These are phyloP conservation scores for Myotis yumanensis DNA, from an alignment of 2,113 vertebrate genomes.

Conservation along the genomic window DNA sequence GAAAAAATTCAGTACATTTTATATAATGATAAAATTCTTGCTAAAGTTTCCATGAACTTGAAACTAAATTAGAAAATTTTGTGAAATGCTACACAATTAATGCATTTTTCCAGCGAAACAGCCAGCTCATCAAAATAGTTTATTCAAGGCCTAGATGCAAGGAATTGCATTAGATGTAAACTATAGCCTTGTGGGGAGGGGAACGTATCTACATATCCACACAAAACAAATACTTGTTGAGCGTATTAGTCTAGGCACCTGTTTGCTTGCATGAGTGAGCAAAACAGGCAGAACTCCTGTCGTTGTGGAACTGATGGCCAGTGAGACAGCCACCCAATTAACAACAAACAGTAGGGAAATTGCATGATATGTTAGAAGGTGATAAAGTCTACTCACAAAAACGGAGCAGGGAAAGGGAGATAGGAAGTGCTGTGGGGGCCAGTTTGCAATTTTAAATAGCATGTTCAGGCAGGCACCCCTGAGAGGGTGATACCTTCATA, in stretches of 20 bases:
- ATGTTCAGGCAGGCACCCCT: background rate
- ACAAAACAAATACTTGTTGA: background rate
- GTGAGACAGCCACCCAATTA: background rate
- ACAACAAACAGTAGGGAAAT: background rate
- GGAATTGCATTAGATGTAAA: background rate
- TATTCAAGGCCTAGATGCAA: background rate
- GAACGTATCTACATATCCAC: background rate
- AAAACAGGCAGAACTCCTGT: background rate
- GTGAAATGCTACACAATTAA: background rate
- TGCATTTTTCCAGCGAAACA: background rate
- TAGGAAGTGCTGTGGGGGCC: background rate
- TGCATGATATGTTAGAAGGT: background rate
- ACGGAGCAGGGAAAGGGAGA: background rate
- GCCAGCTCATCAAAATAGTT: background rate
- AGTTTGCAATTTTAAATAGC: background rate
- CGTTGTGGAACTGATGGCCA: background rate
- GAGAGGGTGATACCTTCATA: background rate
- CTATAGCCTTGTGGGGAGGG: background rate
- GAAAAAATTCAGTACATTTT: background rate
- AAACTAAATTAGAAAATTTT: constrained; percentile 30
- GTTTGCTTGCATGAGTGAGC: background rate
- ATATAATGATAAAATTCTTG: background rate
- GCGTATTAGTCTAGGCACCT: background rate
- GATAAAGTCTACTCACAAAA: background rate
- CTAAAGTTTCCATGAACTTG: constrained; percentile 31